Base-by-base conservation (phyloP, 2,113 vertebrate species). In the Xiphias gladius region DNA sequence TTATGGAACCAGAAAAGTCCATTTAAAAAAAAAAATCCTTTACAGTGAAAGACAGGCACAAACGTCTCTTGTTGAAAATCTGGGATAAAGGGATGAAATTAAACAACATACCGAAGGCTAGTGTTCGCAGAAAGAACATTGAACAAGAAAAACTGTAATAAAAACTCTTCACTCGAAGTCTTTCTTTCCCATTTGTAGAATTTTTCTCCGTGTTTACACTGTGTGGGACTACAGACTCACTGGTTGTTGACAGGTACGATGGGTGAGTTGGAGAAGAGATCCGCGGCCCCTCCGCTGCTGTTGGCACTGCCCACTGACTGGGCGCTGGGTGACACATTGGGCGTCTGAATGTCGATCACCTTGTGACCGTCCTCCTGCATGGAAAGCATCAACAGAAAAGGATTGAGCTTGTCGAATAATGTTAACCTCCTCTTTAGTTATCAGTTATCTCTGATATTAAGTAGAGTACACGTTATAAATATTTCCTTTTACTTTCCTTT, bases 301-400 rank as follows among this genome's bases (percentile, higher is more conserved):
- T 96, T 96, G 90, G 95, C 95, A 82, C 96, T 98, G 89, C 96
- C 96, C 91, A 96, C 96, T 70, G 97, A 97, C 92, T 97, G 96
- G 90, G 95, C 93, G 91, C 96, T 96, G 86, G 97, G 97, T 19
- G 97, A 98, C 68, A 94, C 96, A 54, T 95, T 97, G 62, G 96
- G 96, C 86, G 96, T 96, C 95, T 95, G 97, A 83, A 96, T 95
- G 80, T 96, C 95, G 32, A 96, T 96, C 89, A 96, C 96, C 92
- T 96, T 96, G 59, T 97, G 94, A 85, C 96, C 93, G 46, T 97
- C 96, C 58, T 97, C 97, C 97, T 97, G 93, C 55, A 82, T 84
- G 52, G 32, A 7, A 80, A 59, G 46, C 54, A 80, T 41, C 26
- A 52, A 35, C 14, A 69, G 20, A 61, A 30, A 24, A 19, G 35